phyloP scores from a whole-genome alignment of 2,113 vertebrate species.

The Corythornis madagascariensis region DNA sequence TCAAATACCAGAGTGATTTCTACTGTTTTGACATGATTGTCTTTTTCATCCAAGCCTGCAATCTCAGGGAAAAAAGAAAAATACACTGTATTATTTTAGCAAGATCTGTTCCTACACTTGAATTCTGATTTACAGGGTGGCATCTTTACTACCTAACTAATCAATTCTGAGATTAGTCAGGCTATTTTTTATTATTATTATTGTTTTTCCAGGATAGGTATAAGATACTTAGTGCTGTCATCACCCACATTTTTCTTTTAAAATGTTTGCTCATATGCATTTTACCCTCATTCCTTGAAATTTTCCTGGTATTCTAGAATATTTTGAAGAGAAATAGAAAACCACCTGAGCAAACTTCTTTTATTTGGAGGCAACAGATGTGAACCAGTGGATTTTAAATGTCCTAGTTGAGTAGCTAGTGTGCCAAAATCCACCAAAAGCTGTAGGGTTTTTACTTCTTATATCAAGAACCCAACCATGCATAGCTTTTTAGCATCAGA shows the following conservation, averaged over 20 bases:
- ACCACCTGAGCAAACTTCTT: not conserved
- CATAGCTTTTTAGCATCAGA: not conserved
- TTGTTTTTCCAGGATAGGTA: rapidly evolving
- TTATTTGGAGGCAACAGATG: not conserved
- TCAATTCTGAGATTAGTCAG: not conserved
- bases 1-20: slow-evolving; percentile 2
- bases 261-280: not conserved
- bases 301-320: not conserved
- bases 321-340: not conserved
- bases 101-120: not conserved
- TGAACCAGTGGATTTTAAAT: not conserved
- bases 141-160: not conserved
- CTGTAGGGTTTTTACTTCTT: not conserved
- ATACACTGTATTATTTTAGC: not conserved
- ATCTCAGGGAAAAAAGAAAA: not conserved
- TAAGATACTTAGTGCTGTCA: not conserved
- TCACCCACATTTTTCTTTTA: not conserved
- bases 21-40: slow-evolving; percentile 10
- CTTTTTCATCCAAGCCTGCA: not conserved
- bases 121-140: not conserved
- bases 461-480: not conserved
- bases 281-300: not conserved
- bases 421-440: not conserved
- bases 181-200: rapidly evolving
- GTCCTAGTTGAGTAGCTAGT: not conserved